phyloP scores from a whole-genome alignment of 2,888 invertebrate genomes.

The Alentia gelatinosa region DNA sequence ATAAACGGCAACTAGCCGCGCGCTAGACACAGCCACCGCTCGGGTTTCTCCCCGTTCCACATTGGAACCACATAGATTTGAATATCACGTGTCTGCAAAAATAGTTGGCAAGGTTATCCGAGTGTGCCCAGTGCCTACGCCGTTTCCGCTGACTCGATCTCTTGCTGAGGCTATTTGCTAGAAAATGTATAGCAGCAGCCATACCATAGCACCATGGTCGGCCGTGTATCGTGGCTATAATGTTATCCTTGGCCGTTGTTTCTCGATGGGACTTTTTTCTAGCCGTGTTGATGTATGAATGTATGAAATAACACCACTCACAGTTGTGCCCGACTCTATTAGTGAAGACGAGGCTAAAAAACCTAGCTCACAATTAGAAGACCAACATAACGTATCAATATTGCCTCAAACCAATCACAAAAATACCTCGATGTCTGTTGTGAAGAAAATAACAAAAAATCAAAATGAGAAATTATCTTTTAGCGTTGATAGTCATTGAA shows the following conservation, averaged over 20 bases:
- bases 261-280: background rate
- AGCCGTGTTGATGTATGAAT: background rate
- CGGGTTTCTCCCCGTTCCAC: conserved; percentile 34
- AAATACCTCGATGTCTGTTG: background rate
- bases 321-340: background rate
- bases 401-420: conserved; percentile 8
- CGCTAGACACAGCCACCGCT: conserved; percentile 40
- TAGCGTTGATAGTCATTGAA: background rate
- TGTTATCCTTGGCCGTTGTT: background rate
- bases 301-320: background rate
- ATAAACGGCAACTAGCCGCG: conserved; percentile 36
- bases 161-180: background rate
- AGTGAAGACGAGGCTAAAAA: background rate
- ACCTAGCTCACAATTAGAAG: background rate
- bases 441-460: background rate
- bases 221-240: background rate
- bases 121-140: background rate
- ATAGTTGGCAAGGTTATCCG: conserved; percentile 44
- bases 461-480: background rate
- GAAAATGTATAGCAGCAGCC: background rate
- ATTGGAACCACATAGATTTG: conserved; percentile 48
- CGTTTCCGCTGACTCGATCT: background rate
- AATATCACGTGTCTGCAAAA: conserved; percentile 51
- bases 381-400: background rate
- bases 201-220: background rate